Percentiles rank a stretch among this genome's conserved stretches.
These are phyloP conservation scores for Melipona quadrifasciata DNA, from an alignment of 1,140 invertebrate genomes.

Conservation along the genomic window DNA sequence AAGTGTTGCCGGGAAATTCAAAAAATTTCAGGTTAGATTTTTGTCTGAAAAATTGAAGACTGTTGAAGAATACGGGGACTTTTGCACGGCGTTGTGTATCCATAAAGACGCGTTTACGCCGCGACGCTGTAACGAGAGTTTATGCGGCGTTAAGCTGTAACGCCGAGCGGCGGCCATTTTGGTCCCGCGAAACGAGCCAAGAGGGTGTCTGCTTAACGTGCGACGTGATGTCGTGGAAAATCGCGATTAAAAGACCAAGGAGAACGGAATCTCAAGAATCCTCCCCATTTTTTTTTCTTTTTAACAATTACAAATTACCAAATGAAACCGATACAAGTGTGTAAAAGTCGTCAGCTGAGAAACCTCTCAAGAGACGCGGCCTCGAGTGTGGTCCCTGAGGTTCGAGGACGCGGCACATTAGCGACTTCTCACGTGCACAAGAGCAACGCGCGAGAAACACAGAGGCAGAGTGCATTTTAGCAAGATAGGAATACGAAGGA, in stretches of 20 bases:
- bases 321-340: slow-evolving; percentile 62
- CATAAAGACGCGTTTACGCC: neutral
- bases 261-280: slow-evolving; percentile 37
- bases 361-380: neutral
- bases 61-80: neutral
- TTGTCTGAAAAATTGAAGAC: too few species aligned
- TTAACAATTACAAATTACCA: slow-evolving; percentile 59
- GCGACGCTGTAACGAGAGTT: neutral
- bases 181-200: neutral
- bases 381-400: neutral
- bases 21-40: too few species aligned
- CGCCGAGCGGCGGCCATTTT: neutral
- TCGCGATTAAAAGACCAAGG: slow-evolving; percentile 5
- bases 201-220: neutral
- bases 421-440: slow-evolving; percentile 52
- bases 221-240: neutral
- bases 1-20: too few species aligned
- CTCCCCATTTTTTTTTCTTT: slow-evolving; percentile 13
- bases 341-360: slow-evolving; percentile 43
- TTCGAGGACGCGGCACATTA: slow-evolving; percentile 41
- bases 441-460: slow-evolving; percentile 35
- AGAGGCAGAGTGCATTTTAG: slow-evolving; percentile 65
- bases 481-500: slow-evolving; percentile 17
- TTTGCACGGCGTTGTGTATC: neutral
- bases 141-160: neutral